A percentile compares a stretch with the other conserved stretches of the same genome.
Conservation (phyloP, 2,797 vertebrate genomes). For the Poeciliopsis infans region DNA sequence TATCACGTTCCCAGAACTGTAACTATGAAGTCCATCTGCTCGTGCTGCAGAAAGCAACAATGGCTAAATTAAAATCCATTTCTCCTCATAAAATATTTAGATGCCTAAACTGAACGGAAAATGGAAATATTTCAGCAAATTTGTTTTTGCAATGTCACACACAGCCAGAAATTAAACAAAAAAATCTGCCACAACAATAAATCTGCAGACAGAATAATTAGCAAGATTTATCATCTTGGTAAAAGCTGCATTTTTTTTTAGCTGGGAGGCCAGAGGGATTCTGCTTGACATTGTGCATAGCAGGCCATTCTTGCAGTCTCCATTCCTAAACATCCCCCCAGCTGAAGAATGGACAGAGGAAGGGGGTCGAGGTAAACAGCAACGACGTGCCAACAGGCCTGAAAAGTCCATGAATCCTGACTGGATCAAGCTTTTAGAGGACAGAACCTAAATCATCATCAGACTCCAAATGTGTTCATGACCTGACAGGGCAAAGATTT, state of each 20-base stretch:
- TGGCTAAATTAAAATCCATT: constrained; percentile 13
- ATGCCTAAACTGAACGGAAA: constrained; percentile 2
- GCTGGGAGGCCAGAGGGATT: neutral
- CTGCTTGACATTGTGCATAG: neutral
- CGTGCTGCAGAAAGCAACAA: constrained; percentile 5
- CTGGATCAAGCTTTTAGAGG: neutral
- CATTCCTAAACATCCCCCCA: neutral
- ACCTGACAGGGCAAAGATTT: neutral
- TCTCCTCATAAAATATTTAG: constrained; percentile 24
- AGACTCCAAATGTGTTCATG: neutral
- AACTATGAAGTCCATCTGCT: constrained; percentile 20
- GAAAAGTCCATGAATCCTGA: neutral
- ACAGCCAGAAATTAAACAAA: constrained; percentile 3
- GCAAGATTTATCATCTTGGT: constrained; percentile 4
- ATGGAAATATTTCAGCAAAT: neutral
- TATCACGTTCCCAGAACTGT: constrained; percentile 20
- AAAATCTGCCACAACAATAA: constrained; percentile 7
- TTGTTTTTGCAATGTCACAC: constrained; percentile 4
- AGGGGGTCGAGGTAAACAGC: neutral
- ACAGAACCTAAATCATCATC: constrained; percentile 3
- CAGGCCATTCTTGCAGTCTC: neutral
- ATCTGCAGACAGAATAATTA: neutral
- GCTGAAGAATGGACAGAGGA: neutral
- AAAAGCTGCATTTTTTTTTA: neutral
- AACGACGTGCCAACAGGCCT: neutral